A percentile compares a stretch with the other conserved stretches of the same genome.
These are phyloP conservation scores for Zootoca vivipara DNA, from an alignment of 2,113 vertebrate genomes.

Conservation along the genomic window DNA sequence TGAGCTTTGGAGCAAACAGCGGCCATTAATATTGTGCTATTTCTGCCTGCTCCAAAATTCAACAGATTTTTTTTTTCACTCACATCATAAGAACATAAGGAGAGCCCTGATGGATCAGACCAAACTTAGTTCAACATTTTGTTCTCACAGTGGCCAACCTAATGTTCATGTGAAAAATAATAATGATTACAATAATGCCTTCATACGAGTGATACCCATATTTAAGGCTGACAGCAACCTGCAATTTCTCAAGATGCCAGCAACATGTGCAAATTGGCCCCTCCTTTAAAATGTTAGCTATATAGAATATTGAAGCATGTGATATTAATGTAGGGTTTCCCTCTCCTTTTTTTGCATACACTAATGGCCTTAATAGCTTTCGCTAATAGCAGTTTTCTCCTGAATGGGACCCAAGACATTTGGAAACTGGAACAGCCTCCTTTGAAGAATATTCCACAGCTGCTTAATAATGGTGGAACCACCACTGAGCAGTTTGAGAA, in stretches of 20 bases:
- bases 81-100: too few relatives aligned
- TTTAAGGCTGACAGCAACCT: not conserved
- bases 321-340: not conserved
- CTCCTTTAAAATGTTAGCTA: not conserved
- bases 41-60: not conserved
- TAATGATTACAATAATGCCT: not conserved
- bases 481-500: constrained; percentile 55
- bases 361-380: constrained; percentile 9
- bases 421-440: constrained; percentile 30
- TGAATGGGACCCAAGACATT: constrained; percentile 1
- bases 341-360: not conserved
- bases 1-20: not conserved
- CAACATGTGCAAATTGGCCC: not conserved
- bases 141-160: too few relatives aligned
- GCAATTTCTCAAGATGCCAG: not conserved
- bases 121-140: too few relatives aligned
- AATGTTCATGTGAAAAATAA: too few relatives aligned
- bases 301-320: not conserved
- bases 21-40: not conserved
- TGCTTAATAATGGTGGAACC: constrained; percentile 57
- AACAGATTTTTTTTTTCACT: not conserved
- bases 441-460: constrained; percentile 61
- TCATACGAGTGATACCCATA: not conserved
- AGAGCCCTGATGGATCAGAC: too few relatives aligned
- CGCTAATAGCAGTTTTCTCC: not conserved